phyloP scores from a whole-genome alignment of 2,113 vertebrate species.

The Polypterus bichir region DNA sequence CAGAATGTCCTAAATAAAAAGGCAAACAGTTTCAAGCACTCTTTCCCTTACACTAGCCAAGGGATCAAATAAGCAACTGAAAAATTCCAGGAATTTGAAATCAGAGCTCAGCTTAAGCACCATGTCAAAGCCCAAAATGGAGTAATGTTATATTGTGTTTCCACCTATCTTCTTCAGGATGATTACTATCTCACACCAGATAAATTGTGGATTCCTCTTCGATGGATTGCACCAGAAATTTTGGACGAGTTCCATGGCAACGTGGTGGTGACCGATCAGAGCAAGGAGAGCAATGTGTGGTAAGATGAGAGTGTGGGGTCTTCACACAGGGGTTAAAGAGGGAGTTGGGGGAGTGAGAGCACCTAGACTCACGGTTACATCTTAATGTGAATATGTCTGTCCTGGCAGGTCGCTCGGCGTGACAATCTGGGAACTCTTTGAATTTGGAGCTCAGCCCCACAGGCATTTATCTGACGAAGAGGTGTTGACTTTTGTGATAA shows the following conservation, averaged over 20 bases:
- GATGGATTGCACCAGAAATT: conserved; percentile 82
- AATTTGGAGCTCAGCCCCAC: conserved; percentile 81
- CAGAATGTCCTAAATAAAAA: too few relatives aligned
- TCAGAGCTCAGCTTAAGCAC: not conserved
- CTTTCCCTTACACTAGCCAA: not conserved
- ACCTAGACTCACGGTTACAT: too few relatives aligned
- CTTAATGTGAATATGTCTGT: not conserved
- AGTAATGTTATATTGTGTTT: conserved; percentile 1
- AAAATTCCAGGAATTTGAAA: not conserved
- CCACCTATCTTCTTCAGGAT: conserved; percentile 44
- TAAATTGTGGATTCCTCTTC: conserved; percentile 77
- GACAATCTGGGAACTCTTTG: conserved; percentile 85
- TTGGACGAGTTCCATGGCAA: conserved; percentile 72
- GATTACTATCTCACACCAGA: conserved; percentile 83
- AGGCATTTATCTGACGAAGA: conserved; percentile 79
- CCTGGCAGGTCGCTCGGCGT: conserved; percentile 72
- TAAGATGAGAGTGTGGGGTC: conserved; percentile 28
- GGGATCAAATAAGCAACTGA: not conserved
- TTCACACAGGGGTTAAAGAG: not conserved
- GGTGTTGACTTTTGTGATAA: conserved; percentile 76
- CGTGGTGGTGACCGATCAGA: conserved; percentile 78
- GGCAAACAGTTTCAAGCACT: too few relatives aligned
- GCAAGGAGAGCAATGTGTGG: conserved; percentile 84
- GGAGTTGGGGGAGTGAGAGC: too few relatives aligned
- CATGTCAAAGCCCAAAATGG: not conserved